Evolutionary conservation across 2,888 invertebrate species (phyloP).

Genomic region (Danaus chrysippus): DNA sequence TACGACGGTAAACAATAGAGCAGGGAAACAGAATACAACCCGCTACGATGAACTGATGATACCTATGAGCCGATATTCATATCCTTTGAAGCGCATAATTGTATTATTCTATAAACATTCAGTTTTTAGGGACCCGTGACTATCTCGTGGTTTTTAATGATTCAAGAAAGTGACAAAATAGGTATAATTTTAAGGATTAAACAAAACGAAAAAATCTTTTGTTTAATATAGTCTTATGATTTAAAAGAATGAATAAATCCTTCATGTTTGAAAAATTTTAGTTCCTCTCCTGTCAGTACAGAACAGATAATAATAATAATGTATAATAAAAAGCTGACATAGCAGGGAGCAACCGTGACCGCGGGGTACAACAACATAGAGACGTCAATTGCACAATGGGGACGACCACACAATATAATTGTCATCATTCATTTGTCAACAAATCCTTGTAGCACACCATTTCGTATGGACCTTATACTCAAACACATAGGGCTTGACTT

Average conservation of each 20-base stretch:
- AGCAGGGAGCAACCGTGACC: constrained; percentile 39
- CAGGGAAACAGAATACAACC: constrained; percentile 26
- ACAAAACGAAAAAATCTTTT: too few relatives aligned
- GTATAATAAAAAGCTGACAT: constrained; percentile 30
- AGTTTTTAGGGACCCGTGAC: constrained; percentile 32
- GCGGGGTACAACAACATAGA: constrained; percentile 51
- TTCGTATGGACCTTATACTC: constrained; percentile 44
- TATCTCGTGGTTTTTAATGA: constrained; percentile 6
- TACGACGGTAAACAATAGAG: constrained; percentile 26
- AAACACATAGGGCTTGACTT: constrained; percentile 45
- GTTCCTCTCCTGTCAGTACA: neutral
- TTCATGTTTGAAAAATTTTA: neutral
- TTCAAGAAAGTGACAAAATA: neutral
- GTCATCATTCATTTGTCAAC: constrained; percentile 74
- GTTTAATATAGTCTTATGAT: too few relatives aligned
- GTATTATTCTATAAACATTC: constrained; percentile 55
- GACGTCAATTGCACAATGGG: constrained; percentile 58
- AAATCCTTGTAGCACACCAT: constrained; percentile 40
- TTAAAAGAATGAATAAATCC: too few relatives aligned
- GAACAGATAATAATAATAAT: constrained; percentile 24
- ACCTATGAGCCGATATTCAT: constrained; percentile 34
- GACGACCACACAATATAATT: constrained; percentile 65
- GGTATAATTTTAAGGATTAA: neutral
- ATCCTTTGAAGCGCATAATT: constrained; percentile 50
- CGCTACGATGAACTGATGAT: constrained; percentile 33